Percentiles rank a stretch among this genome's conserved stretches.
phyloP scores from a whole-genome alignment of 2,113 vertebrate species.

The Calyptomena viridis region DNA sequence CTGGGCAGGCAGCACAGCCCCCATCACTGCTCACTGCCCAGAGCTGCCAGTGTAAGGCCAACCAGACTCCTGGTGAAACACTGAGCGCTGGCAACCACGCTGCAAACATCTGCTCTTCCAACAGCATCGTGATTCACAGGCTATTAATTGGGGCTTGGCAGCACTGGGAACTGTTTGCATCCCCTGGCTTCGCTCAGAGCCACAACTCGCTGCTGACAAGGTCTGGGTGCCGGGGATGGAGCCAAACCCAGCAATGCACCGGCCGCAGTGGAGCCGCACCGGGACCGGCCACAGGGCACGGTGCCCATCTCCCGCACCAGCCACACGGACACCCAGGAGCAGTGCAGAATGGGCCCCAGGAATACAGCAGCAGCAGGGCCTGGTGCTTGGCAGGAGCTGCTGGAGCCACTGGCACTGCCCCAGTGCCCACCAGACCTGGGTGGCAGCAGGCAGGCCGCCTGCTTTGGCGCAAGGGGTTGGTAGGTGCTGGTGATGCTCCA shows the following conservation, averaged over 20 bases:
- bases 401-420: background rate
- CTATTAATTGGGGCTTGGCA: slow-evolving; percentile 57
- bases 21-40: rapidly evolving
- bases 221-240: background rate
- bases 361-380: background rate
- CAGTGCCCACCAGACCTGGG: rapidly evolving
- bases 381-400: background rate
- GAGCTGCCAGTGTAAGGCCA: background rate
- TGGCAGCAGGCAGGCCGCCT: rapidly evolving
- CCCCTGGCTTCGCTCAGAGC: slow-evolving; percentile 40
- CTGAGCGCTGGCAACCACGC: background rate
- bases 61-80: background rate
- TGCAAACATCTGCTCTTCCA: slow-evolving; percentile 56
- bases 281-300: rapidly evolving
- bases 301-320: background rate
- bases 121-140: slow-evolving; percentile 38
- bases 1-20: background rate
- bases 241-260: background rate
- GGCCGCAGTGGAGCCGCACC: background rate
- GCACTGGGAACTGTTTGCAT: background rate
- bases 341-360: rapidly evolving
- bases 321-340: rapidly evolving
- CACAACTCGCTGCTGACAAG: slow-evolving; percentile 24
- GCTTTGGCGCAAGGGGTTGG: background rate
- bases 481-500: background rate